A percentile compares a stretch with the other conserved stretches of the same genome.
Evolutionary conservation across 1,140 invertebrate species (phyloP).

Genomic region (Aphaenogaster ashmeadi): DNA sequence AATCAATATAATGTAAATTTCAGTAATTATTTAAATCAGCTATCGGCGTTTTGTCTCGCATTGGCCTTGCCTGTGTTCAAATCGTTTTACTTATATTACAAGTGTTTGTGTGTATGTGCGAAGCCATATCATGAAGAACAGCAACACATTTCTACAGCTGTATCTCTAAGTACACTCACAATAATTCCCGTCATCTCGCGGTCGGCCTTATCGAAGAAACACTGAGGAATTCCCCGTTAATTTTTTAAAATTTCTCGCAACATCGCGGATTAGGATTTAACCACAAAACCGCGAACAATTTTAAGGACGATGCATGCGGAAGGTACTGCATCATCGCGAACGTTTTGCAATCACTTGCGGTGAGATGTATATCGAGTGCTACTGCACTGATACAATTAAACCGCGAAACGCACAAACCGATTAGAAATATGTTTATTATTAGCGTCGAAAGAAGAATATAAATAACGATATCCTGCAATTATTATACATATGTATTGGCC

Average conservation of each 20-base stretch:
- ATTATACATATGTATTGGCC: neutral
- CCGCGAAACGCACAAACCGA: constrained; percentile 11
- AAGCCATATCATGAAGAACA: neutral
- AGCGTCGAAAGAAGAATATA: neutral
- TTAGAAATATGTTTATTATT: neutral
- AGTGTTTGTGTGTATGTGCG: neutral
- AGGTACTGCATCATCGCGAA: neutral
- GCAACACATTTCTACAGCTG: neutral
- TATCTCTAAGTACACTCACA: constrained; percentile 17
- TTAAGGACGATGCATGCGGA: neutral
- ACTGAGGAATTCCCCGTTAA: constrained; percentile 42
- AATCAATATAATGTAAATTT: neutral
- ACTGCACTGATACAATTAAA: neutral
- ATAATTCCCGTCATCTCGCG: constrained; percentile 45
- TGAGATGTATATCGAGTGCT: neutral
- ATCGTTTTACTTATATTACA: neutral
- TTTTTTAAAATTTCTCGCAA: constrained; percentile 16
- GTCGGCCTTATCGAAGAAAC: constrained; percentile 16
- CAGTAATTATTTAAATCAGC: neutral
- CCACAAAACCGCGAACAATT: constrained; percentile 3
- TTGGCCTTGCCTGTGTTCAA: neutral
- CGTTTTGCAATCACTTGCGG: constrained; percentile 15
- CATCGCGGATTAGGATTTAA: neutral
- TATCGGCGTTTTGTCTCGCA: neutral
- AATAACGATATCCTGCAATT: neutral